Base-by-base conservation (phyloP, 92 coral and sea anemone species). In the Porites lobata region DNA sequence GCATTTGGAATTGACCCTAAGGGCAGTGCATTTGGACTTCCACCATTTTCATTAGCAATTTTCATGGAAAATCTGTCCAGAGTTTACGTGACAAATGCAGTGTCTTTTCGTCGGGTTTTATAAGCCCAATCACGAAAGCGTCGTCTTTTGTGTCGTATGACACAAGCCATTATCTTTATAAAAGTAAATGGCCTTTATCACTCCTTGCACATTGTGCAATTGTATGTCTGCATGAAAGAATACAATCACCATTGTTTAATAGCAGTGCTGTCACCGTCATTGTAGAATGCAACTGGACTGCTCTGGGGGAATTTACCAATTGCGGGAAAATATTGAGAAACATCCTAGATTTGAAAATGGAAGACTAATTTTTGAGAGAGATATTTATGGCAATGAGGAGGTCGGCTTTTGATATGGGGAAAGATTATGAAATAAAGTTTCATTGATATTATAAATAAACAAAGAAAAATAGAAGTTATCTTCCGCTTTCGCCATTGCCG, bases 191-290 rank as follows among this genome's bases (percentile, higher is more conserved):
- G 65, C 57, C 15, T 82, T 82, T 69, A 57, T 71, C 69, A 82
- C 69, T 20, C 67, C 86, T 70, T 82, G 52, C 85, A 80, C 77
- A 69, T 69, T 81, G 85, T 81, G 66, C 18, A 22, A 81, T 81
- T 58, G 71, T n/a, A 19, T 15, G 52, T 22, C 68, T 76, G 81
- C 50, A n/a, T 57, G 67, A 77, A 38, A 77, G 24, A 77, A 77
- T 61, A 59, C 13, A 26, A 77, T 12, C 43, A 52, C 52, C 59
- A 77, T 24, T 38, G 11, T 69, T 24, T 7, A 4, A 10, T 69
- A 11, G 29, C 13, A 26, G 38, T 26, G 72, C 11, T 24, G 11
- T 10, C 47, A 22, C 11, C 9, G 11, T 10, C 47, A 22, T 10
- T 38, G 15, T 14, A 69, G 50, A 24, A 19, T 61, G 82, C 9